Percentiles rank a stretch among this genome's conserved stretches.
These are phyloP conservation scores for Caranx melampygus DNA, from an alignment of 2,113 vertebrate species.

Conservation along the genomic window DNA sequence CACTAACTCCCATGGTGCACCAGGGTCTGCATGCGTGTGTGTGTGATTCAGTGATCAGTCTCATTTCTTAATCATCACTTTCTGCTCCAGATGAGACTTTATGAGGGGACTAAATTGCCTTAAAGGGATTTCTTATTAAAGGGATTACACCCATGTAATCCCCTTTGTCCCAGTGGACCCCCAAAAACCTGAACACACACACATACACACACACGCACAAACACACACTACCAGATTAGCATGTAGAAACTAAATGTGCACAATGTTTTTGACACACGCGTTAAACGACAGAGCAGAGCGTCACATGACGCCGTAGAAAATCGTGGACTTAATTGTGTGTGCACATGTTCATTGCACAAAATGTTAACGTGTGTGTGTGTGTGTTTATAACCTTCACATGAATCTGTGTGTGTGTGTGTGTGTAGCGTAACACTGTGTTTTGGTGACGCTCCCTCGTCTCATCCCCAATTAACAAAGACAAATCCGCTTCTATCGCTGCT, in stretches of 20 bases:
- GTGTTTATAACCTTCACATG: conserved; percentile 49
- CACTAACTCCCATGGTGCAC: conserved; percentile 68
- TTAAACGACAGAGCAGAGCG: background rate
- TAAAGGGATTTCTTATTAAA: conserved; percentile 94
- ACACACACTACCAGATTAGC: conserved; percentile 51
- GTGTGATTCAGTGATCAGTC: conserved; percentile 68
- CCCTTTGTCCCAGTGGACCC: conserved; percentile 88
- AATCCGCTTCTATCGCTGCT: conserved; percentile 71
- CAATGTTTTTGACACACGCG: conserved; percentile 39
- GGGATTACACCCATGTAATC: conserved; percentile 97
- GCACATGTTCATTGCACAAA: conserved; percentile 9
- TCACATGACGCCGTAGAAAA: conserved; percentile 30
- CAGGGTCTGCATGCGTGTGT: conserved; percentile 15
- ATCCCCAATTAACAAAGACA: conserved; percentile 79
- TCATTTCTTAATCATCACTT: conserved; percentile 90
- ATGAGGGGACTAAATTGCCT: conserved; percentile 92
- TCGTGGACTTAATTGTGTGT: conserved; percentile 14
- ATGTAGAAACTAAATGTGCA: conserved; percentile 42
- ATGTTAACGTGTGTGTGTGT: conserved; percentile 27
- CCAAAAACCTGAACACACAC: conserved; percentile 82
- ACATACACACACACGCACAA: conserved; percentile 16
- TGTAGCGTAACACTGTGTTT: conserved; percentile 22
- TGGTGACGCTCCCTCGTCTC: conserved; percentile 63
- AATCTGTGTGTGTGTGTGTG: conserved; percentile 10
- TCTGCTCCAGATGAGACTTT: conserved; percentile 92